Percentiles rank a stretch among this genome's conserved stretches.
These are phyloP conservation scores for Acinonyx jubatus DNA, from an alignment of 2,113 vertebrate genomes.

Conservation along the genomic window DNA sequence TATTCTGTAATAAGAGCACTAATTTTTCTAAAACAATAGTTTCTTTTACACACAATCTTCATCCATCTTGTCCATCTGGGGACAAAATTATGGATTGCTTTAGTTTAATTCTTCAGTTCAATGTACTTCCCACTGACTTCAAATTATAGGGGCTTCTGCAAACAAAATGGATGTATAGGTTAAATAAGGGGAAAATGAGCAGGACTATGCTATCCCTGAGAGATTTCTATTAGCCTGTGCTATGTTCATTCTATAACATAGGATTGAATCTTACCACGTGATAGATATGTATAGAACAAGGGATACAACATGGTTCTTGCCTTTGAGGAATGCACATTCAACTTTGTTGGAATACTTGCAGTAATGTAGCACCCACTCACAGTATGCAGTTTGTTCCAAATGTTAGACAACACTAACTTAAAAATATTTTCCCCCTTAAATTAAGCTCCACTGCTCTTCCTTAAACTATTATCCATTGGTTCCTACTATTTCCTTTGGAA, in stretches of 20 bases:
- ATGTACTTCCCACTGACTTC: background rate
- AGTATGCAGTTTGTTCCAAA: fast-evolving
- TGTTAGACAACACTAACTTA: background rate
- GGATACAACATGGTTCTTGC: fast-evolving
- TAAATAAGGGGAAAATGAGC: background rate
- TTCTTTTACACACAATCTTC: conserved; percentile 32
- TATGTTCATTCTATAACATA: background rate
- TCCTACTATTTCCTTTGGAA: background rate
- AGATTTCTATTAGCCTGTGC: background rate
- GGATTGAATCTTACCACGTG: background rate
- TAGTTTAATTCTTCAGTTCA: background rate
- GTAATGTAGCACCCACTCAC: background rate
- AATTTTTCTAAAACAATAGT: conserved; percentile 48
- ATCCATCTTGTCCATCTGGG: background rate
- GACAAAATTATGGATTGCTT: conserved; percentile 11
- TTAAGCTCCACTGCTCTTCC: background rate
- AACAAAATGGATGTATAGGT: background rate
- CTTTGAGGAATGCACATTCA: background rate
- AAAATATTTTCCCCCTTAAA: background rate
- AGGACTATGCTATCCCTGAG: background rate
- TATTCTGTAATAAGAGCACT: conserved; percentile 54
- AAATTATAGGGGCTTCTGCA: background rate
- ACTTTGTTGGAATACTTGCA: background rate
- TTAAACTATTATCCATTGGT: background rate
- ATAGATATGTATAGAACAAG: background rate